phyloP scores from a whole-genome alignment of 2,113 vertebrate genomes.

The Rhagologus leucostigma region DNA sequence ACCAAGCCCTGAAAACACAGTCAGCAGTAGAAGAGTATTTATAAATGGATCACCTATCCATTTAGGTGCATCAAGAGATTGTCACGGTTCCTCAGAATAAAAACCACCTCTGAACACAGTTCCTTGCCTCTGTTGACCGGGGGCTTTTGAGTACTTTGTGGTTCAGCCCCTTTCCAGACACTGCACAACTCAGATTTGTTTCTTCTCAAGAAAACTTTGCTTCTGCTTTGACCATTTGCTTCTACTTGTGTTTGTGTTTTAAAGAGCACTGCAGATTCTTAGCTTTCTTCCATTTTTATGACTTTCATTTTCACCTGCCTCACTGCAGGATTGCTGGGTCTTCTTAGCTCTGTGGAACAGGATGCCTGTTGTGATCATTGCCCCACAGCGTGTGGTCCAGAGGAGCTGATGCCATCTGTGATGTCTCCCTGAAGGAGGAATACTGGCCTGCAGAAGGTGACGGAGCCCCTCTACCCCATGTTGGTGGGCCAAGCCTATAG shows the following conservation, averaged over 20 bases:
- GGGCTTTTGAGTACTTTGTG: not conserved
- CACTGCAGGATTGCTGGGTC: not conserved
- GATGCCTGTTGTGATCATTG: not conserved
- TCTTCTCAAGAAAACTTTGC: not conserved
- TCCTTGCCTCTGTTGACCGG: not conserved
- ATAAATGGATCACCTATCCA: not conserved
- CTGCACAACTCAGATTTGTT: not conserved
- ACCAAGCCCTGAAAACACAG: not conserved
- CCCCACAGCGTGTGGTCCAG: accelerated
- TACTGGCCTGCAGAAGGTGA: not conserved
- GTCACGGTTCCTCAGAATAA: not conserved
- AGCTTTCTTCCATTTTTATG: not conserved
- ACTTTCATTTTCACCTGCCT: not conserved
- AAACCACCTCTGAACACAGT: not conserved
- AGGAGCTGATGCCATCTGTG: not conserved
- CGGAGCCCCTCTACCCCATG: not conserved
- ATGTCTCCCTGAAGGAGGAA: not conserved
- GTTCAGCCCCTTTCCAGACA: not conserved
- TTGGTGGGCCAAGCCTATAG: not conserved
- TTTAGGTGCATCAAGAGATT: not conserved
- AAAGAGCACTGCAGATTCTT: not conserved
- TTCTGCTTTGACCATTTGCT: not conserved
- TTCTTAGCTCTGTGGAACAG: not conserved
- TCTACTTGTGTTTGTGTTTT: not conserved
- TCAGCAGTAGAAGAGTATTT: not conserved